A percentile compares a stretch with the other conserved stretches of the same genome.
Conservation (phyloP, 2,113 vertebrate genomes). For the rat (Rattus norvegicus) region DNA sequence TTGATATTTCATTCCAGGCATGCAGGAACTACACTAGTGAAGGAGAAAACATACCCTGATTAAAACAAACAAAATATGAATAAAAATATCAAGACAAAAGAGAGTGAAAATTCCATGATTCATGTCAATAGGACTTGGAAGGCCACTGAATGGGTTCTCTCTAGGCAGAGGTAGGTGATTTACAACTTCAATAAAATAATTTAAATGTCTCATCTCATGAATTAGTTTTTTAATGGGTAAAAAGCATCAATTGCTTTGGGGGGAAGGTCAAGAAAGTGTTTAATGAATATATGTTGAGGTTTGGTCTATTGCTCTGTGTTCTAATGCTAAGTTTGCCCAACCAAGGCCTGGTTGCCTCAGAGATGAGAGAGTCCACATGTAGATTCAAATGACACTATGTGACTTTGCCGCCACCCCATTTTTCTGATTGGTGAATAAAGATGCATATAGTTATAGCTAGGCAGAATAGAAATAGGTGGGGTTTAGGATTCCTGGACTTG, state of each 20-base stretch:
- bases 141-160: not conserved
- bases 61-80: not conserved
- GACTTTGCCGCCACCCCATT: too few species aligned
- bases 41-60: not conserved
- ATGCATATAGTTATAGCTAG: too few species aligned
- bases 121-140: not conserved
- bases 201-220: not conserved
- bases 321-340: too few species aligned
- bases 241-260: not conserved
- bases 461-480: too few species aligned
- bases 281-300: not conserved
- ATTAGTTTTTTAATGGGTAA: not conserved
- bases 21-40: not conserved
- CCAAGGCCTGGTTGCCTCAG: too few species aligned
- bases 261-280: not conserved
- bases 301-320: too few species aligned
- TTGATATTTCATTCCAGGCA: not conserved
- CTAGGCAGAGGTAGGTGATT: not conserved
- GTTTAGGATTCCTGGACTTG: too few species aligned
- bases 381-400: too few species aligned
- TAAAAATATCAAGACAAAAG: not conserved
- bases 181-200: not conserved
- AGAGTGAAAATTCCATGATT: not conserved
- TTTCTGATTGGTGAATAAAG: too few species aligned
- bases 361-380: too few species aligned